Percentiles rank a stretch among this genome's conserved stretches.
phyloP scores from a whole-genome alignment of 2,797 vertebrate species.

The Cirrhinus mrigala region DNA sequence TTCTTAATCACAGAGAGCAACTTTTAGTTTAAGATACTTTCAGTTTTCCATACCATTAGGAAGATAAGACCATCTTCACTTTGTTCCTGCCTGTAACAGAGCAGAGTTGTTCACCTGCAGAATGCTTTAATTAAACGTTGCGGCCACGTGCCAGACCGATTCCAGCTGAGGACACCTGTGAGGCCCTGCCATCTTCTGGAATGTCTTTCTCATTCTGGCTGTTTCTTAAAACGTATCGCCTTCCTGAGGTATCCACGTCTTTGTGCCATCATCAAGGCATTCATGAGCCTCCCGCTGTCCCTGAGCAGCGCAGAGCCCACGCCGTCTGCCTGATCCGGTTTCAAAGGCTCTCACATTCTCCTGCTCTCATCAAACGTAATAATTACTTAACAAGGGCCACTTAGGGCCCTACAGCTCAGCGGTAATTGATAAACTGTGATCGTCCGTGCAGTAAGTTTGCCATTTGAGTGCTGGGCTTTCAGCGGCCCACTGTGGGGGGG shows the following conservation, averaged over 20 bases:
- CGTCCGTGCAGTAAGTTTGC: conserved; percentile 73
- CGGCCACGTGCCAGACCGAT: conserved; percentile 4
- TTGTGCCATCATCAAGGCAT: conserved; percentile 63
- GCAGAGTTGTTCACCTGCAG: conserved; percentile 33
- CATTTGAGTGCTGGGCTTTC: conserved; percentile 30
- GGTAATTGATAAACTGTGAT: conserved; percentile 80
- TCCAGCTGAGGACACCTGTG: conserved; percentile 51
- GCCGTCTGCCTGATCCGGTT: conserved; percentile 74
- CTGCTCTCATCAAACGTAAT: conserved; percentile 77
- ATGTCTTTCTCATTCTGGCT: conserved; percentile 35
- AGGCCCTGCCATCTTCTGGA: conserved; percentile 49
- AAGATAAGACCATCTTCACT: conserved; percentile 7
- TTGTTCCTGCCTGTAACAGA: conserved; percentile 36
- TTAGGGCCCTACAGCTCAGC: conserved; percentile 63
- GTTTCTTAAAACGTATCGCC: conserved; percentile 42
- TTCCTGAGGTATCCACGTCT: conserved; percentile 30
- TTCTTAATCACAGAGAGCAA: conserved; percentile 35
- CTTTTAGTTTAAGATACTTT: conserved; percentile 12
- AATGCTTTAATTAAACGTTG: conserved; percentile 54
- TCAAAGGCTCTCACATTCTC: conserved; percentile 78
- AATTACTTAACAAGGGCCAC: conserved; percentile 80
- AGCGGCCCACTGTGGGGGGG: conserved; percentile 14
- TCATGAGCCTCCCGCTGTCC: conserved; percentile 46
- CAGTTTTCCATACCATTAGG: conserved; percentile 46
- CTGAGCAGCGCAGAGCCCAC: conserved; percentile 8